A percentile compares a stretch with the other conserved stretches of the same genome.
phyloP scores from a whole-genome alignment of 2,113 vertebrate species.

The Paedocypris sp. region DNA sequence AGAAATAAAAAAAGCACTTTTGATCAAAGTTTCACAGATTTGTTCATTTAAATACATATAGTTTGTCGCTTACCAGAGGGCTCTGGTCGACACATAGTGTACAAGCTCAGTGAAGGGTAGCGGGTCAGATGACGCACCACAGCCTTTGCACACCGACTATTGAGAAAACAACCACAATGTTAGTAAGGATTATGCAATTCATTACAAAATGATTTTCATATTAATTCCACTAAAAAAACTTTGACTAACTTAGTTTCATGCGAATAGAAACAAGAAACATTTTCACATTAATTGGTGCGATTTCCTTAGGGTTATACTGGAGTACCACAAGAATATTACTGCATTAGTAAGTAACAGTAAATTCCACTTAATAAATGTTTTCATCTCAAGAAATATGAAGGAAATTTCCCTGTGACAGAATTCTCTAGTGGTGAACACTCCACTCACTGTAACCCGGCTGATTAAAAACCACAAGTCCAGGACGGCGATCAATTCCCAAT shows the following conservation, averaged over 20 bases:
- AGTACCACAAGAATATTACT: no score
- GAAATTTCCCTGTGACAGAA: not conserved
- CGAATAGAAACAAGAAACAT: no score
- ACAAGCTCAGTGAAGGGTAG: slow-evolving; percentile 93
- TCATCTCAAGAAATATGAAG: not conserved
- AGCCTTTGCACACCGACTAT: slow-evolving; percentile 88
- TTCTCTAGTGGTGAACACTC: not conserved
- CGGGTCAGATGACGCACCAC: slow-evolving; percentile 91
- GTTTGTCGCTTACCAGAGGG: slow-evolving; percentile 76
- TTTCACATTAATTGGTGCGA: no score
- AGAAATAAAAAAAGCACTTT: not conserved
- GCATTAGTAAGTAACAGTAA: no score
- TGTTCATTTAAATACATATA: not conserved
- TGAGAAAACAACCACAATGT: slow-evolving; percentile 22
- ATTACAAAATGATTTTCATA: not conserved
- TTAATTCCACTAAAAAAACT: no score
- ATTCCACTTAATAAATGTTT: no score
- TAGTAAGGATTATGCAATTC: no score
- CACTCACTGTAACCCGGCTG: not conserved
- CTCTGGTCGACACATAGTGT: slow-evolving; percentile 92
- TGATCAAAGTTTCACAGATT: not conserved
- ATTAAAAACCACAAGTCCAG: not conserved
- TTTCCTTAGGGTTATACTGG: no score
- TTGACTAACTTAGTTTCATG: no score
- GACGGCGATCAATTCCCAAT: not conserved